Base-by-base conservation (phyloP, 2,113 vertebrate species). In the Mus spicilegus region DNA sequence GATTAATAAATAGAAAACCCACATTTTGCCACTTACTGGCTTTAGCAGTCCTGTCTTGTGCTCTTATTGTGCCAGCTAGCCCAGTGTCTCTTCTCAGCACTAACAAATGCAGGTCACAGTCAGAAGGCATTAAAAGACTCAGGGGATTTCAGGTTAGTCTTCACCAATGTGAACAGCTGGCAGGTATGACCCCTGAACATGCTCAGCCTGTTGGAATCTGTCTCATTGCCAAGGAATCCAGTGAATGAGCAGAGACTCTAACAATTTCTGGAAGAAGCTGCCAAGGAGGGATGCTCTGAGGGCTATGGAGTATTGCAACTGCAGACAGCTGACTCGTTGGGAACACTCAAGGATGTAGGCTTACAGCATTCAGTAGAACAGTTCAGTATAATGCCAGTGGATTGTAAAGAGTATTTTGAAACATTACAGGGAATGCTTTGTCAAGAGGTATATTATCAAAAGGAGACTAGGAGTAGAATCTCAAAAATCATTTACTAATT, bases 131-230 rank as follows among this genome's bases (percentile, higher is more conserved):
- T 90, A 97, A 51, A 97, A 91, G 96, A 98, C 93, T 93, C 73
- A 63, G 56, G 97, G 76, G 82, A 97, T 97, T 85, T 67, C 96
- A 98, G 97, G 96, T 97, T 98, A 97, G 97, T 97, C 91, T 97
- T 96, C 95, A 95, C 90, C 96, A 98, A 97, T 98, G 49, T 75
- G 78, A 98, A 97, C 96, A 98, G 39, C 92, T 92, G 84, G 56
- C 88, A 91, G 90, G 96, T 97, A 97, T 0, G 39, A 97, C 93
- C 94, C 97, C 69, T 58, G 96, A 96, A 93, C 88, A 96, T 63
- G 93, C 94, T 89, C 91, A 92, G 87, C 96, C 69, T 86, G 58
- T 94, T 92, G 97, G 86, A 24, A 96, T 87, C 72, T 95, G 30
- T 56, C 24, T 69, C 39, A 81, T 77, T 96, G 75, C 97, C 97